phyloP scores from a whole-genome alignment of 92 coral and sea anemone species.

The Siderastrea siderea region DNA sequence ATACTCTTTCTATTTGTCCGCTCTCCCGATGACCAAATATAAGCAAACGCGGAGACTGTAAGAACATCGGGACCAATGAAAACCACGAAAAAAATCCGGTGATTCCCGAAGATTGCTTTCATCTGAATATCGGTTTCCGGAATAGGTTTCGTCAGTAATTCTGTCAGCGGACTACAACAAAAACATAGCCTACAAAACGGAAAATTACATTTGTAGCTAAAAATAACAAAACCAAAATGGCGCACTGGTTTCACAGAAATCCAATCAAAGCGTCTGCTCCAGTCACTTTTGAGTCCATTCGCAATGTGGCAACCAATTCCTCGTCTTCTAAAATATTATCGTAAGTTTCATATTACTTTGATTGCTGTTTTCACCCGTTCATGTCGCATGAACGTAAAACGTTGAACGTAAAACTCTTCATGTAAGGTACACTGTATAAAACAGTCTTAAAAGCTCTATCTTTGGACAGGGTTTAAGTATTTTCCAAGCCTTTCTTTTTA shows the following conservation, averaged over 20 bases:
- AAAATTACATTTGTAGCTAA: slow-evolving; percentile 29
- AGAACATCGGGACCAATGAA: slow-evolving; percentile 49
- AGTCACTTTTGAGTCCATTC: slow-evolving; percentile 92
- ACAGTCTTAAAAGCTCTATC: no score
- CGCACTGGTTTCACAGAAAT: slow-evolving; percentile 99
- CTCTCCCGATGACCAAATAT: neutral
- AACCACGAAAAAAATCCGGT: neutral
- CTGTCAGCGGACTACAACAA: slow-evolving; percentile 42
- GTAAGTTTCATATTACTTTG: slow-evolving; percentile 60
- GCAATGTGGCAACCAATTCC: slow-evolving; percentile 83
- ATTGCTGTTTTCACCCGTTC: neutral
- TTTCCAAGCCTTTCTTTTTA: no score
- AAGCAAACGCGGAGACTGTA: neutral
- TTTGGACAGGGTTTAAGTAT: no score
- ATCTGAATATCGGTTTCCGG: neutral
- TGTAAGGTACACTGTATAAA: no score
- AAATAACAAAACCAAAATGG: slow-evolving; percentile 81
- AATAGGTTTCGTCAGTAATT: slow-evolving; percentile 3
- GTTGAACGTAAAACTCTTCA: no score
- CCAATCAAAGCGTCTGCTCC: slow-evolving; percentile 99
- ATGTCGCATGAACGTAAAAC: no score
- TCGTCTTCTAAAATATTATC: slow-evolving; percentile 85
- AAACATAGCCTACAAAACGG: neutral
- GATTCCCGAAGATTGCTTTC: neutral
- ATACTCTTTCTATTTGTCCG: neutral